Evolutionary conservation across 2,888 invertebrate genomes (phyloP).

Genomic region (Drosophila demipolita): DNA sequence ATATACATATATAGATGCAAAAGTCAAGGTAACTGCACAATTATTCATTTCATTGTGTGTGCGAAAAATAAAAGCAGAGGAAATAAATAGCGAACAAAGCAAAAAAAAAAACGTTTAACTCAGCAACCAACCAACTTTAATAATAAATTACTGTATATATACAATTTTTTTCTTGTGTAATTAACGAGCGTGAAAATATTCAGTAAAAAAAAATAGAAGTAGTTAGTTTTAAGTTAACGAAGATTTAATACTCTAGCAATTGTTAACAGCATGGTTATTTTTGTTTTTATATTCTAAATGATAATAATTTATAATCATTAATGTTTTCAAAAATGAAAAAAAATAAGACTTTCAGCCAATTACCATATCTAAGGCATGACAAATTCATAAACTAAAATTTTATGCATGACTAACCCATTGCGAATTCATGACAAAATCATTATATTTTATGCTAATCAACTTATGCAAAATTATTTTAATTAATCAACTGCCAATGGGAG

Average conservation of each 20-base stretch:
- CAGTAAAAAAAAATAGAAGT: not conserved
- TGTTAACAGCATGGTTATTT: not conserved
- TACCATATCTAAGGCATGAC: not conserved
- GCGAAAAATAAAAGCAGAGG: conserved; percentile 46
- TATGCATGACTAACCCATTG: not conserved
- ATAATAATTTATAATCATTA: not conserved
- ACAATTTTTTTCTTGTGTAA: conserved; percentile 15
- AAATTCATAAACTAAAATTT: not conserved
- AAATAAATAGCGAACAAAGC: conserved; percentile 37
- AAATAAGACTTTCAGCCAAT: not conserved
- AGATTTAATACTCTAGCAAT: not conserved
- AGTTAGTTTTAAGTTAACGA: not conserved
- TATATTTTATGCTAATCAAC: not conserved
- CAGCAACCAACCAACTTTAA: conserved; percentile 21
- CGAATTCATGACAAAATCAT: not conserved
- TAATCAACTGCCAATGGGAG: conserved; percentile 9
- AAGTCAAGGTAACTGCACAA: conserved; percentile 76
- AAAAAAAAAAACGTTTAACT: conserved; percentile 30
- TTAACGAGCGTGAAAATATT: conserved; percentile 32
- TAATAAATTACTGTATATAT: conserved; percentile 29
- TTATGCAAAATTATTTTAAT: conserved; percentile 16
- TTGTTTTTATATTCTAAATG: not conserved
- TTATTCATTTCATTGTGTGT: conserved; percentile 61
- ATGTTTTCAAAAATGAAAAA: no score
- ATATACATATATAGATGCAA: conserved; percentile 52